phyloP scores from a whole-genome alignment of 92 coral and sea anemone genomes.

The Virgularia gustaviana region DNA sequence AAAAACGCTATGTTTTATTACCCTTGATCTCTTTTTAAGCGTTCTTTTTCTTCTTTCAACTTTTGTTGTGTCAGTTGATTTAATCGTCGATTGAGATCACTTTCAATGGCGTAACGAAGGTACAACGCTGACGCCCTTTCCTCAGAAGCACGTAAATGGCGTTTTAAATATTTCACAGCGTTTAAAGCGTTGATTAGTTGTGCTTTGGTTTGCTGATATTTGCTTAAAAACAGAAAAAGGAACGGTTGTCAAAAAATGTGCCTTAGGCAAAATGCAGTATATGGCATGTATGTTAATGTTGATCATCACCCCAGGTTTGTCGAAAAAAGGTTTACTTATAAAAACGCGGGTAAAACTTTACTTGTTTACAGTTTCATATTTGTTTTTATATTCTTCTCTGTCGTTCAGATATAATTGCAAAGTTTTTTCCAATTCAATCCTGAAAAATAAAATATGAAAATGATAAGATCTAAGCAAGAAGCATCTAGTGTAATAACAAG shows the following conservation, averaged over 20 bases:
- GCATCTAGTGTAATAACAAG: not conserved
- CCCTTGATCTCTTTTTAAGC: too few relatives aligned
- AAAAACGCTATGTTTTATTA: too few relatives aligned
- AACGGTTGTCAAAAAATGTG: too few relatives aligned
- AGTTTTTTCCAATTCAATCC: constrained; percentile 37
- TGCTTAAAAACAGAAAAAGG: not conserved
- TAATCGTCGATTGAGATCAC: constrained; percentile 14
- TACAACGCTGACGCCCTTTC: constrained; percentile 26
- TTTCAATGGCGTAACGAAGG: constrained; percentile 25
- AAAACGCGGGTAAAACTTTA: not conserved
- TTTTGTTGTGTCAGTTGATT: constrained; percentile 1
- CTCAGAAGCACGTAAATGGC: constrained; percentile 5
- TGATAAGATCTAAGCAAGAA: not conserved
- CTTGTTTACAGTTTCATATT: constrained; percentile 16
- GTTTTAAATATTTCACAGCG: constrained; percentile 6
- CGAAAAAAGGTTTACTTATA: not conserved
- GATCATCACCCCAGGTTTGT: too few relatives aligned
- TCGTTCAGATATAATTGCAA: constrained; percentile 14
- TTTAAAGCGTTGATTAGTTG: constrained; percentile 15
- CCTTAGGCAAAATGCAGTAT: too few relatives aligned
- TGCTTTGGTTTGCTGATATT: constrained; percentile 5
- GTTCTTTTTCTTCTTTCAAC: not conserved
- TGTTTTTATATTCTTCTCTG: constrained; percentile 26
- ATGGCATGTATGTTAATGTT: too few relatives aligned
- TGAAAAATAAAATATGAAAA: not conserved